These are phyloP conservation scores for Clamator glandarius DNA, from an alignment of 2,797 vertebrate species.

Conservation along the genomic window DNA sequence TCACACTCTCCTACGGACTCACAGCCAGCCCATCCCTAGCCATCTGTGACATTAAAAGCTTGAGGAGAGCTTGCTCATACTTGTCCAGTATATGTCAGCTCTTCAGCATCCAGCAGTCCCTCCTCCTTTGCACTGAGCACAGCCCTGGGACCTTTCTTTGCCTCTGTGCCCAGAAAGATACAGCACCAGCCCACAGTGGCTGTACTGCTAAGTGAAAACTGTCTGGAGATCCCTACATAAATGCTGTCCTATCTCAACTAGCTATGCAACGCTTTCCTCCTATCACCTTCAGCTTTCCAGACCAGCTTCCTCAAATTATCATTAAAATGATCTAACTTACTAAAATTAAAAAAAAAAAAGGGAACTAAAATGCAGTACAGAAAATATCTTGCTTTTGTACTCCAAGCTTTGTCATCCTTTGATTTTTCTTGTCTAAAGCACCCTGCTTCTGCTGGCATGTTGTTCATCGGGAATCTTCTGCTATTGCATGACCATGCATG, in stretches of 20 bases:
- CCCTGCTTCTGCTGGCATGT: not conserved
- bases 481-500: not conserved
- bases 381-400: not conserved
- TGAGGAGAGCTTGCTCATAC: not conserved
- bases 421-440: not conserved
- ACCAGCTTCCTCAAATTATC: slow-evolving; percentile 46
- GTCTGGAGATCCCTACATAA: not conserved
- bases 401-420: not conserved
- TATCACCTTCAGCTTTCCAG: not conserved
- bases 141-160: not conserved
- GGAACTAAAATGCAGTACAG: slow-evolving; percentile 22
- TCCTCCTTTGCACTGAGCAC: not conserved
- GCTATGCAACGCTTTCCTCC: not conserved
- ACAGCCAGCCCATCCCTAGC: not conserved
- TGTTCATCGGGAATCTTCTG: not conserved
- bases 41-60: not conserved
- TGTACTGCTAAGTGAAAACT: not conserved
- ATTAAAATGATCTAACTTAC: not conserved
- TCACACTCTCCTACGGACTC: not conserved
- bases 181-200: not conserved
- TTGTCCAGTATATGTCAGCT: not conserved
- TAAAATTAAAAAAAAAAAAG: slow-evolving; percentile 2
- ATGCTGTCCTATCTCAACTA: not conserved
- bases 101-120: not conserved
- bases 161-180: not conserved